phyloP scores from a whole-genome alignment of 2,888 invertebrate genomes.

The Geotrupes spiniger region DNA sequence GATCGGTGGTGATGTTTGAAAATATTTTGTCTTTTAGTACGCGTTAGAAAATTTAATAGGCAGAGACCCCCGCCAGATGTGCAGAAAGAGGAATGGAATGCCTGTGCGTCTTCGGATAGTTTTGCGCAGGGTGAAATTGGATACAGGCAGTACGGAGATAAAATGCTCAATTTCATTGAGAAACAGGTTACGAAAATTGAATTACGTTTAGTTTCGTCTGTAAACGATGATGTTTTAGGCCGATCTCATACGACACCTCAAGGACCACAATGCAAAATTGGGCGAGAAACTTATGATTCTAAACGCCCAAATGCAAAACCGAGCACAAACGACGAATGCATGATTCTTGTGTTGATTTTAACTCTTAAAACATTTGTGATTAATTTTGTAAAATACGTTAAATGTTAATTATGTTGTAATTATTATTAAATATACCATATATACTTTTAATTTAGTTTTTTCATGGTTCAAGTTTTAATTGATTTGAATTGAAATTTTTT shows the following conservation, averaged over 20 bases:
- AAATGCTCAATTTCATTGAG: conserved; percentile 60
- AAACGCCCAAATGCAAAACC: conserved; percentile 53
- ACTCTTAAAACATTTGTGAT: too few species aligned
- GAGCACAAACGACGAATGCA: conserved; percentile 21
- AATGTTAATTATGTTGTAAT: too few species aligned
- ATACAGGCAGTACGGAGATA: conserved; percentile 51
- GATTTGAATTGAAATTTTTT: too few species aligned
- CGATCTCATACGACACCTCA: conserved; percentile 65
- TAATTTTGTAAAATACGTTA: too few species aligned
- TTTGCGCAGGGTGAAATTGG: conserved; percentile 55
- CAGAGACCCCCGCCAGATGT: conserved; percentile 62
- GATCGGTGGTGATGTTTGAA: neutral
- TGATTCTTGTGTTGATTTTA: too few species aligned
- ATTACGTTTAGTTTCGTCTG: conserved; percentile 1
- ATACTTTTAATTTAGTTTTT: too few species aligned
- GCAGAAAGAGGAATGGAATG: conserved; percentile 59
- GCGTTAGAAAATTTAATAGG: conserved; percentile 60
- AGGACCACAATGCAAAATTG: conserved; percentile 64
- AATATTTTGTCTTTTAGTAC: conserved; percentile 51
- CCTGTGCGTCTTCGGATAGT: conserved; percentile 52
- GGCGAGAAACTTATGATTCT: conserved; percentile 63
- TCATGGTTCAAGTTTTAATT: too few species aligned
- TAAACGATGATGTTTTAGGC: conserved; percentile 53
- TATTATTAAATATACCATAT: too few species aligned
- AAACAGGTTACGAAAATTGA: conserved; percentile 53